Conservation (phyloP, 2,113 vertebrate genomes). For the Meles meles region DNA sequence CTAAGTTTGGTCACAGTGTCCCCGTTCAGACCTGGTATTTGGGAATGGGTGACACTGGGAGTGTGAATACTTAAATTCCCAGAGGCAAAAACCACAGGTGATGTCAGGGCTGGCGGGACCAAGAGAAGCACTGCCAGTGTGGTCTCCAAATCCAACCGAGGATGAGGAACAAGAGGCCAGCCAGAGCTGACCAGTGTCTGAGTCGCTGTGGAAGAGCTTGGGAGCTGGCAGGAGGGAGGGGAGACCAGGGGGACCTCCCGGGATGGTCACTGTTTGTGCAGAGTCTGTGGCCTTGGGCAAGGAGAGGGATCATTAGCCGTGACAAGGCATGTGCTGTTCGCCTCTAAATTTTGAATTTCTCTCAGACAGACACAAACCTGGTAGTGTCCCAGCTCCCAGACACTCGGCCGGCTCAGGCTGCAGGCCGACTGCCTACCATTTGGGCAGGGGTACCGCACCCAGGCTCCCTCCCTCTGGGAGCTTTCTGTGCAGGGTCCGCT, state of each 20-base stretch:
- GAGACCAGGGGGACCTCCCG: background rate
- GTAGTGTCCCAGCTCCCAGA: background rate
- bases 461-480: background rate
- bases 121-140: background rate
- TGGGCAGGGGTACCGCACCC: too few species aligned
- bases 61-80: background rate
- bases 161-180: background rate
- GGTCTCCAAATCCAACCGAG: background rate
- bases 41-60: background rate
- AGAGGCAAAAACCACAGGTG: background rate
- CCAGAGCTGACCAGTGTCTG: too few species aligned
- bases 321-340: background rate
- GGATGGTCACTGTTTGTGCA: background rate
- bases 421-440: background rate
- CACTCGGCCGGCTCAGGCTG: background rate
- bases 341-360: background rate
- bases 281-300: background rate
- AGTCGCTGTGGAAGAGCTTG: background rate
- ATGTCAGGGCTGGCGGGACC: background rate
- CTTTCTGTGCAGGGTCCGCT: background rate
- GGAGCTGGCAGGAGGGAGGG: background rate
- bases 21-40: background rate
- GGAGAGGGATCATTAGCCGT: background rate
- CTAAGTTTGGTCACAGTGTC: background rate
- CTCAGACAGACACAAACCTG: background rate